phyloP scores from a whole-genome alignment of 2,888 invertebrate genomes.

The Drosophila affinis region DNA sequence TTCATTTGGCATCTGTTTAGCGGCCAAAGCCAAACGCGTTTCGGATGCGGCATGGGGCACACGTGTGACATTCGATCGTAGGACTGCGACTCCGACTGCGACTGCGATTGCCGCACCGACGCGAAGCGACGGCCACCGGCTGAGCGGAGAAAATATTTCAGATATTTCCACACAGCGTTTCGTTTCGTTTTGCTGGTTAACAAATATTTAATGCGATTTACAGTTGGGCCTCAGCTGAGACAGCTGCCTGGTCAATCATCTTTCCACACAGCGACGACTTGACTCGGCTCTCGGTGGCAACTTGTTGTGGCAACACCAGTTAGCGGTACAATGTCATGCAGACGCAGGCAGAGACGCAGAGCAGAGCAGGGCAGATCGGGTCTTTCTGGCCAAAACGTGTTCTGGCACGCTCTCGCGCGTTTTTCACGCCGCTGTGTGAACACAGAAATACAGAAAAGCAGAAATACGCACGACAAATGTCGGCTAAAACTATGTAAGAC shows the following conservation, averaged over 20 bases:
- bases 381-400: conserved; percentile 43
- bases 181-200: conserved; percentile 58
- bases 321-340: conserved; percentile 67
- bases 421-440: conserved; percentile 44
- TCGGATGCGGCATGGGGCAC: conserved; percentile 49
- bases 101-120: conserved; percentile 62
- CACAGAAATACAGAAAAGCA: conserved; percentile 4
- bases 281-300: conserved; percentile 26
- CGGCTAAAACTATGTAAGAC: conserved; percentile 54
- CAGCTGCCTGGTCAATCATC: conserved; percentile 51
- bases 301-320: conserved; percentile 54
- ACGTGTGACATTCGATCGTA: conserved; percentile 68
- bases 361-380: neutral
- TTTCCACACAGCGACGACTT: conserved; percentile 43
- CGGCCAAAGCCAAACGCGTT: conserved; percentile 57
- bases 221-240: conserved; percentile 48
- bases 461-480: conserved; percentile 51
- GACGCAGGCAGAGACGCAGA: conserved; percentile 4
- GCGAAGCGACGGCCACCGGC: conserved; percentile 30
- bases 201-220: conserved; percentile 71
- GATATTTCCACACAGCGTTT: conserved; percentile 66
- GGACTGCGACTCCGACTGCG: conserved; percentile 23
- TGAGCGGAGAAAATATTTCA: conserved; percentile 59
- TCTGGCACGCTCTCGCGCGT: conserved; percentile 48
- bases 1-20: conserved; percentile 16